Conservation (phyloP, 37 sponge, comb jelly and placozoan species). For the Axinella damicornis region DNA sequence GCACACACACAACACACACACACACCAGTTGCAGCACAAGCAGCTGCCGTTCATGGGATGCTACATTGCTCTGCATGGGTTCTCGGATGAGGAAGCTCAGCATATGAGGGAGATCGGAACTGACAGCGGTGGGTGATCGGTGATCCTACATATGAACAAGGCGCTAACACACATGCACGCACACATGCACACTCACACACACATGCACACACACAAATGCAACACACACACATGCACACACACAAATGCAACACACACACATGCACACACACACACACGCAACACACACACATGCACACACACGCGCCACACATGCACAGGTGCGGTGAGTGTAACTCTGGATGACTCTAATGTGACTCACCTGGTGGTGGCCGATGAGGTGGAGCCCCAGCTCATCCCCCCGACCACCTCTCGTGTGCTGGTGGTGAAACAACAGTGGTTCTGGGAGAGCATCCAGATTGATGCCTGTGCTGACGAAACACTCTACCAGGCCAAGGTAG, state of each 20-base stretch:
- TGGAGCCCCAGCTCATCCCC: slow-evolving; percentile 55
- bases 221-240: too few species aligned
- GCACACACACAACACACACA: too few species aligned
- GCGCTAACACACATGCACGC: too few species aligned
- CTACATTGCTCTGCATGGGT: slow-evolving; percentile 80
- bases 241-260: too few species aligned
- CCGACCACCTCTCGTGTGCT: slow-evolving; percentile 50
- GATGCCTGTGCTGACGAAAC: slow-evolving; percentile 94
- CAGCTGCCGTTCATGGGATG: slow-evolving; percentile 86
- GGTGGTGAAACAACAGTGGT: slow-evolving; percentile 95
- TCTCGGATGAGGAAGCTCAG: slow-evolving; percentile 72
- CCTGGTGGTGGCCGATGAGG: slow-evolving; percentile 65
- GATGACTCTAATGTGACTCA: slow-evolving; percentile 65
- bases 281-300: too few species aligned
- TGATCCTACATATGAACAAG: too few species aligned
- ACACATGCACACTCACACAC: too few species aligned
- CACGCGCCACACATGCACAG: slow-evolving; percentile 16
- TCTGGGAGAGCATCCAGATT: slow-evolving; percentile 97
- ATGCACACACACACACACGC: too few species aligned
- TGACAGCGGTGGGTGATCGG: slow-evolving; percentile 62
- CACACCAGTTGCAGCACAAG: slow-evolving; percentile 37
- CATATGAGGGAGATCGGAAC: slow-evolving; percentile 81
- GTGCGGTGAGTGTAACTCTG: slow-evolving; percentile 51
- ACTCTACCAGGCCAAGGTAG: slow-evolving; percentile 82
- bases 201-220: too few species aligned